Evolutionary conservation across 2,888 invertebrate species (phyloP).

Genomic region (Plusia festucae): DNA sequence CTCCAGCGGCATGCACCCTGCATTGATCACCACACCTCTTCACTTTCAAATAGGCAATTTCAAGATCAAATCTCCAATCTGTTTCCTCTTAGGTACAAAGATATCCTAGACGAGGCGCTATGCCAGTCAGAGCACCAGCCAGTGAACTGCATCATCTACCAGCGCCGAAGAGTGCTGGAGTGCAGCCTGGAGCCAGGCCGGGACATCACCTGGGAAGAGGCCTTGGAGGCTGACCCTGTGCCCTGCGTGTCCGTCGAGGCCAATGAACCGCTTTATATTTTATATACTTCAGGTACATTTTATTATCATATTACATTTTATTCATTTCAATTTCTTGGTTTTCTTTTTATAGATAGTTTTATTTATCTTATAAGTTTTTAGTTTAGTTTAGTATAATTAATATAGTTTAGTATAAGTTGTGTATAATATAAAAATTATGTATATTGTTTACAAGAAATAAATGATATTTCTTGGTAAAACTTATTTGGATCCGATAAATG

Average conservation of each 20-base stretch:
- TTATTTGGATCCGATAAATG: no score
- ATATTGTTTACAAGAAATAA: no score
- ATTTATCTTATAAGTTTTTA: no score
- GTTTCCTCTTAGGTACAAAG: constrained; percentile 90
- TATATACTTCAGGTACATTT: constrained; percentile 98
- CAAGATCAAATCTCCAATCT: neutral
- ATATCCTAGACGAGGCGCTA: constrained; percentile 95
- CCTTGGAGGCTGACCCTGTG: constrained; percentile 91
- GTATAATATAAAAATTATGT: no score
- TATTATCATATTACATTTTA: no score
- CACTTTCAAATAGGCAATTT: no score
- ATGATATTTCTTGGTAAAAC: no score
- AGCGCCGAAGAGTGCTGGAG: constrained; percentile 92
- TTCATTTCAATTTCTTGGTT: no score
- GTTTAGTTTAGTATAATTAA: no score
- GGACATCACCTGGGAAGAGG: constrained; percentile 95
- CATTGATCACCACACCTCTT: neutral
- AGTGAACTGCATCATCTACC: constrained; percentile 94
- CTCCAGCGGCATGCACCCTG: no score
- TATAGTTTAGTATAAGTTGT: no score
- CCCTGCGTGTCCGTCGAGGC: constrained; percentile 96
- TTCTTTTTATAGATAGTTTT: no score
- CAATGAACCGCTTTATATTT: constrained; percentile 96
- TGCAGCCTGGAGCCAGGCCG: constrained; percentile 90
- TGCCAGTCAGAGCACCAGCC: constrained; percentile 93